Evolutionary conservation across 2,113 vertebrate genomes (phyloP).

Genomic region (Cebidichthys violaceus): DNA sequence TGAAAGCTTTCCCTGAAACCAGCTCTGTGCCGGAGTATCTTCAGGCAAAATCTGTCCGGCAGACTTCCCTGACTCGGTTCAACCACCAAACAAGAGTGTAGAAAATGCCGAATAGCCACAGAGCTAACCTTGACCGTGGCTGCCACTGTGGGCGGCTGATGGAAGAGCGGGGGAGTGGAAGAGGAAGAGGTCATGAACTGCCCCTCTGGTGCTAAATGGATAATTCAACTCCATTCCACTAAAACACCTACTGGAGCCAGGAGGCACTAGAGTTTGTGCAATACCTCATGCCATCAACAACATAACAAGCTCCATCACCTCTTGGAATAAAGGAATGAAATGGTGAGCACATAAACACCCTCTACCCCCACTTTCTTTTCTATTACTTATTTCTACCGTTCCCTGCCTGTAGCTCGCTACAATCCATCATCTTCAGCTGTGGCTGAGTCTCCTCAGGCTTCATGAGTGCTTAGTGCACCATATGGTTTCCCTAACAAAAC

Average conservation of each 20-base stretch:
- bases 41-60: conserved; percentile 44
- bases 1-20: conserved; percentile 55
- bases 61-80: conserved; percentile 31
- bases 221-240: conserved; percentile 78
- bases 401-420: conserved; percentile 44
- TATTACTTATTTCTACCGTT: conserved; percentile 61
- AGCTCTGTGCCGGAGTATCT: conserved; percentile 20
- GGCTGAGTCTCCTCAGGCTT: conserved; percentile 41
- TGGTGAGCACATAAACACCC: conserved; percentile 51
- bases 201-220: conserved; percentile 77
- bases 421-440: conserved; percentile 67
- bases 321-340: conserved; percentile 60
- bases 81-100: conserved; percentile 23
- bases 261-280: conserved; percentile 64
- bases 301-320: conserved; percentile 70
- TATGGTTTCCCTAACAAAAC: conserved; percentile 41
- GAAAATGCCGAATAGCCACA: conserved; percentile 60
- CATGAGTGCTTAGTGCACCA: conserved; percentile 34
- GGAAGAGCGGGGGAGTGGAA: conserved; percentile 63
- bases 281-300: conserved; percentile 66
- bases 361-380: conserved; percentile 54
- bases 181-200: conserved; percentile 72
- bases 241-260: conserved; percentile 64
- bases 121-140: conserved; percentile 71
- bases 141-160: conserved; percentile 69